Conservation (phyloP, 2,888 invertebrate species). For the Leptopilina drosophilae region DNA sequence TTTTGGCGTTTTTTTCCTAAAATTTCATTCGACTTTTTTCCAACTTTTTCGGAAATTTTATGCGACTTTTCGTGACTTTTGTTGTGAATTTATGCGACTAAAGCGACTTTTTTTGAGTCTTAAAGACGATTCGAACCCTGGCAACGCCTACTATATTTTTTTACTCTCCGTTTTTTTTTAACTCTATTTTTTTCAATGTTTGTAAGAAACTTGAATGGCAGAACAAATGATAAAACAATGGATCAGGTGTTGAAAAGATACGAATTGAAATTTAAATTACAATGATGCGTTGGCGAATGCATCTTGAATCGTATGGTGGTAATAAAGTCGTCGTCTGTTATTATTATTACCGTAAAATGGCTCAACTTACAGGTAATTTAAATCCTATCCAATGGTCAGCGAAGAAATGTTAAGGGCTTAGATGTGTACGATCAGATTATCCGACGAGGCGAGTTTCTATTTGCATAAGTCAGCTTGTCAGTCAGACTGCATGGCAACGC, state of each 20-base stretch:
- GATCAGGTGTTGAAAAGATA: slow-evolving; percentile 26
- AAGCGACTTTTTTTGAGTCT: too few species aligned
- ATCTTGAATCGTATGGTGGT: slow-evolving; percentile 3
- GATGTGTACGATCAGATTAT: slow-evolving; percentile 55
- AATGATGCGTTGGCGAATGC: slow-evolving; percentile 19
- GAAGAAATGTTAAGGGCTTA: slow-evolving; percentile 64
- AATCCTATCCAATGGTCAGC: slow-evolving; percentile 62
- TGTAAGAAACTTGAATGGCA: neutral
- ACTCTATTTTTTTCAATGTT: too few species aligned
- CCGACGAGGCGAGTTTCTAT: slow-evolving; percentile 64
- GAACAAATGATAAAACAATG: slow-evolving; percentile 8
- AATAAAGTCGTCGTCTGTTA: slow-evolving; percentile 60
- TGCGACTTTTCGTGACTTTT: too few species aligned
- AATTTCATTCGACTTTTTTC: too few species aligned
- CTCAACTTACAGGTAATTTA: slow-evolving; percentile 69
- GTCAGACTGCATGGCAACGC: slow-evolving; percentile 75
- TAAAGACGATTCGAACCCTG: too few species aligned
- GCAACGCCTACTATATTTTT: too few species aligned
- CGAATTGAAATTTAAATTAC: neutral
- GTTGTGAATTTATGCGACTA: too few species aligned
- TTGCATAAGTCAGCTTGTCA: slow-evolving; percentile 77
- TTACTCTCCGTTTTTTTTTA: too few species aligned
- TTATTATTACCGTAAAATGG: slow-evolving; percentile 67
- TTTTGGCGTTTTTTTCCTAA: too few species aligned
- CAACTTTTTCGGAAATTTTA: too few species aligned